Evolutionary conservation across 2,113 vertebrate species (phyloP), one percentile per base, ranked within the genome.

Genomic region (Eleginops maclovinus): DNA sequence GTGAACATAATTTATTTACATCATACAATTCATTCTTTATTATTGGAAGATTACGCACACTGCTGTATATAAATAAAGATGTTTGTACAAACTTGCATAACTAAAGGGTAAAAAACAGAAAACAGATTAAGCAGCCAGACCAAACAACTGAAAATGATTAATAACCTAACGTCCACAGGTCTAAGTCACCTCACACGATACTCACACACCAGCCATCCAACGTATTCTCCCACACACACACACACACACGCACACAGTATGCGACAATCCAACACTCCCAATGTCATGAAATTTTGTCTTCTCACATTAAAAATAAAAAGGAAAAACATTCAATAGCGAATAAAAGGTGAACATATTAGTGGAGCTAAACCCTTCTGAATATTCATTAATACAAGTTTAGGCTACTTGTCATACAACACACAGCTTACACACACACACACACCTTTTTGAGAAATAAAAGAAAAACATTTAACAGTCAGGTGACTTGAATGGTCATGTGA

Each of bases 1-100:
- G 96, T 97, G 96, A 97, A 97, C 96, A 97, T 95, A 80, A 95
- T 95, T 98, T 98, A 98, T 99, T 98, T 97, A 98, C 96, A 97
- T 96, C 94, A 95, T 96, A 97, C 96, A 96, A 95, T 95, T 96
- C 74, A 90, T 95, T 95, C 93, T 96, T 95, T 95, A 88, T 96
- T 95, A 96, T 93, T 91, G 95, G 93, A 95, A 93, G 95, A 95
- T 95, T 97, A 96, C 94, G 93, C 96, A 94, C 83, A 93, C 86
- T 50, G 85, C 96, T 96, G 95, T 97, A 97, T 97, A 97, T 98
- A 99, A 99, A 98, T 98, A 95, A 96, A 95, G 95, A 91, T 77
- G 95, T 91, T 96, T 97, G 95, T 97, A 98, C 96, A 98, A 94
- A 96, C 96, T 81, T 95, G 93, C 89, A 92, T 93, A 94, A 95